These are phyloP conservation scores for Brachylomia viminalis DNA, from an alignment of 2,888 invertebrate genomes.

Conservation along the genomic window DNA sequence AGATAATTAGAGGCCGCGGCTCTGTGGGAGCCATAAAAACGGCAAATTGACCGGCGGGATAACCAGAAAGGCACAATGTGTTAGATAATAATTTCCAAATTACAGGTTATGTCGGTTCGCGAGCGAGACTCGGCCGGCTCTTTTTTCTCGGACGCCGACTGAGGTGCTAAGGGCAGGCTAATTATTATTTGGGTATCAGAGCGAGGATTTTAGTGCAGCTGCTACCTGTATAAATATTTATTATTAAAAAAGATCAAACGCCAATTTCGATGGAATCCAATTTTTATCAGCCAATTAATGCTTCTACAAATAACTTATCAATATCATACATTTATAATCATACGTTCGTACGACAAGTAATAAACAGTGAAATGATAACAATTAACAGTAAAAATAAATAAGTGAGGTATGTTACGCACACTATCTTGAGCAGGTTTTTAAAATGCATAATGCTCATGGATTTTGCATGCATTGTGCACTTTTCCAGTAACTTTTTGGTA, in stretches of 20 bases:
- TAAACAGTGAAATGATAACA: slow-evolving; percentile 34
- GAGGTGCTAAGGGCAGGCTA: slow-evolving; percentile 91
- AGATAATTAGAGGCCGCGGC: slow-evolving; percentile 90
- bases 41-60: slow-evolving; percentile 91
- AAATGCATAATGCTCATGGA: no score
- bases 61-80: slow-evolving; percentile 91
- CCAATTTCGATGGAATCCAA: slow-evolving; percentile 87
- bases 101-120: slow-evolving; percentile 90
- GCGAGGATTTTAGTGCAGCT: slow-evolving; percentile 89
- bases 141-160: slow-evolving; percentile 87
- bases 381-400: neutral
- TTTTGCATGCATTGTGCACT: neutral
- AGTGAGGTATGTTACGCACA: neutral
- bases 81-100: slow-evolving; percentile 91
- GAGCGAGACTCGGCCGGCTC: slow-evolving; percentile 84
- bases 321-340: slow-evolving; percentile 38
- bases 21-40: slow-evolving; percentile 90
- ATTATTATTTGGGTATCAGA: slow-evolving; percentile 90
- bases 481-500: neutral
- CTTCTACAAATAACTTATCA: slow-evolving; percentile 63
- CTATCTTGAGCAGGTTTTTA: neutral
- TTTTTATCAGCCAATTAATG: slow-evolving; percentile 78
- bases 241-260: slow-evolving; percentile 88
- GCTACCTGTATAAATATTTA: slow-evolving; percentile 91
- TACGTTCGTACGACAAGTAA: slow-evolving; percentile 32